A percentile compares a stretch with the other conserved stretches of the same genome.
These are phyloP conservation scores for Hofmannophila pseudospretella DNA, from an alignment of 2,888 invertebrate genomes.

Conservation along the genomic window DNA sequence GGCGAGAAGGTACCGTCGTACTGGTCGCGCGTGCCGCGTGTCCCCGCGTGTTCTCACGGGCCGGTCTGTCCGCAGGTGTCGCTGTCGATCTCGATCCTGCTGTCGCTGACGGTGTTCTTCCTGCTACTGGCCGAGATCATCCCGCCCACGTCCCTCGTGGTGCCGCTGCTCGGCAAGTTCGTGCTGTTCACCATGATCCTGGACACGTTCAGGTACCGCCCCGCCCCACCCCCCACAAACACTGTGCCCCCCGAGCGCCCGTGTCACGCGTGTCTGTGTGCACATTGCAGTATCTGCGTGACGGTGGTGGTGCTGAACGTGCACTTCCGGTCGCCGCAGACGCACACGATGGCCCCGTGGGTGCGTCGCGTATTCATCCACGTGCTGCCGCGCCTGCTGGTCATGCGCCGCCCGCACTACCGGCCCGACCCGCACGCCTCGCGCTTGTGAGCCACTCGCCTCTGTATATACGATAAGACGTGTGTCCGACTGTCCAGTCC, in stretches of 20 bases:
- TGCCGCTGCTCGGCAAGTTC: constrained; percentile 95
- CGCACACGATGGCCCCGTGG: constrained; percentile 98
- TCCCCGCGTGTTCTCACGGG: not conserved
- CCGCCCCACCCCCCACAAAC: not conserved
- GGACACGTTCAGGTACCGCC: constrained; percentile 90
- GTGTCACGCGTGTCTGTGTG: not conserved
- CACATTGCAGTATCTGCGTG: constrained; percentile 86
- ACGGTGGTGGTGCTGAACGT: constrained; percentile 98
- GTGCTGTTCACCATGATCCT: constrained; percentile 97
- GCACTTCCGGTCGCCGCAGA: constrained; percentile 98
- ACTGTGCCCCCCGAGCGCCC: not conserved
- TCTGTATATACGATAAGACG: too few relatives aligned
- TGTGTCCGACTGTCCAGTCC: too few relatives aligned
- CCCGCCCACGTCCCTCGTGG: constrained; percentile 92
- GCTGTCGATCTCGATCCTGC: constrained; percentile 95
- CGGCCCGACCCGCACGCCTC: constrained; percentile 80
- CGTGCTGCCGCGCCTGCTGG: constrained; percentile 94
- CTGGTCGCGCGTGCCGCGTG: not conserved
- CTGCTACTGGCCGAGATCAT: constrained; percentile 83
- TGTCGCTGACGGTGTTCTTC: constrained; percentile 98
- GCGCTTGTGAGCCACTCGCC: constrained; percentile 52
- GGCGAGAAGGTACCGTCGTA: constrained; percentile 85
- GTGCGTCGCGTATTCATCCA: constrained; percentile 97
- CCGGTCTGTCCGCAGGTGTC: constrained; percentile 79
- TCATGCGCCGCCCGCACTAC: constrained; percentile 91